phyloP scores from a whole-genome alignment of 2,888 invertebrate species.

The Meteorus cinctellus region DNA sequence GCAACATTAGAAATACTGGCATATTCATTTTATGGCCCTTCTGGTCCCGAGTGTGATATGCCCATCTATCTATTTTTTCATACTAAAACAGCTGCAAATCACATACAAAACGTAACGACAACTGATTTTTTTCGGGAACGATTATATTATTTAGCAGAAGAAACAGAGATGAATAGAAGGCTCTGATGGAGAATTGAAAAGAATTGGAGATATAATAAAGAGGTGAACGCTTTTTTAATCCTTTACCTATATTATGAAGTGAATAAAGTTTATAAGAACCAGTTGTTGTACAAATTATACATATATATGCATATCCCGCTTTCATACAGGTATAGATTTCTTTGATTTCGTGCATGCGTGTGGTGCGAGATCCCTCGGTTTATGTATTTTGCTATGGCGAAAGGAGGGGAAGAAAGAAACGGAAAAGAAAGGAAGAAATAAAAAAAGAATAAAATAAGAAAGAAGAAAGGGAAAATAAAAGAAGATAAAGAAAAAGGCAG shows the following conservation, averaged over 20 bases:
- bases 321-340: constrained; percentile 47
- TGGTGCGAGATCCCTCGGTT: constrained; percentile 4
- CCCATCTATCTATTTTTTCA: not conserved
- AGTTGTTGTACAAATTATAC: constrained; percentile 44
- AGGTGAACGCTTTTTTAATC: constrained; percentile 34
- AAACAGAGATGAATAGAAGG: not conserved
- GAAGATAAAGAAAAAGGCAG: constrained; percentile 1
- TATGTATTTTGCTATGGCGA: constrained; percentile 13
- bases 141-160: constrained; percentile 68
- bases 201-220: not conserved
- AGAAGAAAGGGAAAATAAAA: not conserved
- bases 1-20: too few species aligned
- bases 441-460: not conserved
- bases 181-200: not conserved
- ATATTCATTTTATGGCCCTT: not conserved
- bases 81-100: not conserved
- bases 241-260: constrained; percentile 69
- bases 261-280: constrained; percentile 71
- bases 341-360: constrained; percentile 19
- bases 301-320: constrained; percentile 24
- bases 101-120: not conserved
- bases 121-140: constrained; percentile 39
- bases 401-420: not conserved
- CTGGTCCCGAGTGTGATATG: not conserved
- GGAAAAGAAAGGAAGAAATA: not conserved